Base-by-base conservation (phyloP, 2,888 invertebrate species). In the Drosophila pseudotakahashii region DNA sequence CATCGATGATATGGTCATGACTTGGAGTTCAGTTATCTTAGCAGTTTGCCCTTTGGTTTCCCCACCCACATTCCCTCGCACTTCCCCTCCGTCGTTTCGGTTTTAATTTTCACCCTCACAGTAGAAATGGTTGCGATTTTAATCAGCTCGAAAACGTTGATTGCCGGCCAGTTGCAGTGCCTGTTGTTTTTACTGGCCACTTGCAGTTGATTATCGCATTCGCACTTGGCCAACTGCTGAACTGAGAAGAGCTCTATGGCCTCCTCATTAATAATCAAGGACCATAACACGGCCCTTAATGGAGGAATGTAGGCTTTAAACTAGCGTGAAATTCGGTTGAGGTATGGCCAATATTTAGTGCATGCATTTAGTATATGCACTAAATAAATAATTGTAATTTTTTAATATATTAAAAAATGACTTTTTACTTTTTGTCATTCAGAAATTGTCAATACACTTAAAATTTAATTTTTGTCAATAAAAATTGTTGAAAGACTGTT, bases 101-200 rank as follows among this genome's bases (percentile, higher is more conserved):
- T 68, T 74, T 82, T 88, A 71, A 79, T 79, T 77, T 74, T 52
- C 76, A 58, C 72, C 73, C 71, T 60, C 32, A 10, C 50, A 19
- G 63, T 52, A 66, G 57, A 73, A 73, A 74, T 75, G 68, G 73
- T 71, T 66, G 73, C 60, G 85, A 85, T 85, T 82, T 81, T 85
- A 82, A 82, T 84, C 81, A 83, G 79, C 73, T 66, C 75, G 69
- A 72, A 78, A 79, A 72, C 75, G 78, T 75, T 79, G 83, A 81
- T 73, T 76, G 75, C 70, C 48, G 14, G n/a, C 62, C 68, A 55
- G 39, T 32, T 41, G 44, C 39, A 54, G 39, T 36, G 53, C 45
- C 32, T 41, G 51, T 62, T 51, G 55, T 41, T 48, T 63, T 61
- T 26, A 26, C 47, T 19, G 36, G 19, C 45, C 54, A 47, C 62